Conservation (phyloP, 2,797 vertebrate genomes). For the Epinephelus awoara region DNA sequence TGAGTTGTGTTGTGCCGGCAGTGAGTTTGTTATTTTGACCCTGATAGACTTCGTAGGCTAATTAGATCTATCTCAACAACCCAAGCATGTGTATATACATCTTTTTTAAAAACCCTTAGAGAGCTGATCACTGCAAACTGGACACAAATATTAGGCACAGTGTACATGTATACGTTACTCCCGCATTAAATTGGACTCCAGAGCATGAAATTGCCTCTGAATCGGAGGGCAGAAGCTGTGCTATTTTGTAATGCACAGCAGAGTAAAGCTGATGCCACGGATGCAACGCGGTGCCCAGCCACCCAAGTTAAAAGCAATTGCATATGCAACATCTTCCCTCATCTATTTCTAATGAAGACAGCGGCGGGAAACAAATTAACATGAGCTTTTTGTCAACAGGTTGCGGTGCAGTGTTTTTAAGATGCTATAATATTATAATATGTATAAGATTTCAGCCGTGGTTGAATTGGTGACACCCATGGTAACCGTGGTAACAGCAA, state of each 20-base stretch:
- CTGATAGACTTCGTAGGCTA: conserved; percentile 21
- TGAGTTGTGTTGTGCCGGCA: conserved; percentile 5
- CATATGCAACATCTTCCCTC: neutral
- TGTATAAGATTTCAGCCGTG: neutral
- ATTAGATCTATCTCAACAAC: conserved; percentile 55
- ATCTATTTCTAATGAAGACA: conserved; percentile 22
- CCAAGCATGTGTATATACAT: conserved; percentile 5
- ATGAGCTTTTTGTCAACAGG: neutral
- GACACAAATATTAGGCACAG: conserved; percentile 33
- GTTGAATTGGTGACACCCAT: neutral
- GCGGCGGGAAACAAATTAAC: conserved; percentile 5
- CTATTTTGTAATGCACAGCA: conserved; percentile 30
- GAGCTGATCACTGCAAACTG: conserved; percentile 33
- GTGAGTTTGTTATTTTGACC: conserved; percentile 43
- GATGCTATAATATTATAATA: neutral
- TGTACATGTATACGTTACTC: conserved; percentile 35
- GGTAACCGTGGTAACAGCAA: conserved; percentile 34
- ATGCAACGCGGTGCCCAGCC: conserved; percentile 5
- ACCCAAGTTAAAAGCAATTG: neutral
- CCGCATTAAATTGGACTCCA: conserved; percentile 55
- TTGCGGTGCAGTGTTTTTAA: neutral
- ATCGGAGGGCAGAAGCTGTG: conserved; percentile 47
- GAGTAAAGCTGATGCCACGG: conserved; percentile 32
- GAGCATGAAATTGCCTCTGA: conserved; percentile 67
- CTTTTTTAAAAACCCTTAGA: neutral